Percentiles rank a stretch among this genome's conserved stretches.
These are phyloP conservation scores for Colletes latitarsis DNA, from an alignment of 1,140 invertebrate genomes.

Conservation along the genomic window DNA sequence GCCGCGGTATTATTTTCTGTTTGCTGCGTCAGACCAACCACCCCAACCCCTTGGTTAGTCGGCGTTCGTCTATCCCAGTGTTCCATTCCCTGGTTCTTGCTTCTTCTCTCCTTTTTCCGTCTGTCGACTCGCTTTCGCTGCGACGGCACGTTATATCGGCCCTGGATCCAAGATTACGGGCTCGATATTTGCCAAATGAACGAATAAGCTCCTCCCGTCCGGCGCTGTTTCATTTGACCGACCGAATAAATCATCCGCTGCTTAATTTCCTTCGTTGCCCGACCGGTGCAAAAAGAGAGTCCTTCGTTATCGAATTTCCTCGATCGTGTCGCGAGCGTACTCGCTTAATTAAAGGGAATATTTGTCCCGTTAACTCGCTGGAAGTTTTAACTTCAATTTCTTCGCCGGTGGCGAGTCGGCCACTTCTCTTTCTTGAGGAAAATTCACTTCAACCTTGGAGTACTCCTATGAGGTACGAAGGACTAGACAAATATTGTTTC, in stretches of 20 bases:
- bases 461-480: too few relatives aligned
- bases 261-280: conserved; percentile 28
- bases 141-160: not conserved
- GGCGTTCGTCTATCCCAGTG: conserved; percentile 30
- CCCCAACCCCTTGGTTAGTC: conserved; percentile 34
- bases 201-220: conserved; percentile 6
- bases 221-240: conserved; percentile 25
- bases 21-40: conserved; percentile 67
- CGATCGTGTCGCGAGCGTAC: conserved; percentile 10
- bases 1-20: conserved; percentile 70
- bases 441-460: not conserved
- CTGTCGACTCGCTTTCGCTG: not conserved
- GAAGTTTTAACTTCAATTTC: not conserved
- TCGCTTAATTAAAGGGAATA: conserved; percentile 36
- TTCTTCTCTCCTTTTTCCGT: not conserved
- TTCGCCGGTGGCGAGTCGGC: not conserved
- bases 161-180: conserved; percentile 42
- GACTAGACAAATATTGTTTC: too few relatives aligned
- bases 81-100: not conserved
- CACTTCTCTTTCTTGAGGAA: too few relatives aligned
- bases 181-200: conserved; percentile 49
- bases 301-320: conserved; percentile 37
- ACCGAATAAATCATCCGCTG: conserved; percentile 40
- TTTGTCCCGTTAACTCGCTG: not conserved
- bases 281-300: not conserved